phyloP scores from a whole-genome alignment of 2,888 invertebrate species.

The Archips xylosteana region DNA sequence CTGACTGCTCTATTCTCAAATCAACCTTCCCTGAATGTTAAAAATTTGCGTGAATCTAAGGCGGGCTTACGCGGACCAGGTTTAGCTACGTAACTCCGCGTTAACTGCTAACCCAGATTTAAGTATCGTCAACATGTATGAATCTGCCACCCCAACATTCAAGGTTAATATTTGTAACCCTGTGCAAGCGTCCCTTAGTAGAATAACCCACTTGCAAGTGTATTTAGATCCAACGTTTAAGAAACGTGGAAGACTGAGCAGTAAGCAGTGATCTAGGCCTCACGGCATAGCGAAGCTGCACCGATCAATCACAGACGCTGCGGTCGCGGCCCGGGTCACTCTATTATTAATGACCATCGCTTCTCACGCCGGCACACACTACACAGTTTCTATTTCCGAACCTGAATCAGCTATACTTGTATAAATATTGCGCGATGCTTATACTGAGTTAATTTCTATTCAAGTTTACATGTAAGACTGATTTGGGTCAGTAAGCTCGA shows the following conservation, averaged over 20 bases:
- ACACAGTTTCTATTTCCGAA: conserved; percentile 27
- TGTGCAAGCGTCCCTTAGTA: too few relatives aligned
- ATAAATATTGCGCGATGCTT: background rate
- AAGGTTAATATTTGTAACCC: too few relatives aligned
- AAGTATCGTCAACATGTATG: too few relatives aligned
- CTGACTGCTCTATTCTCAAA: too few relatives aligned
- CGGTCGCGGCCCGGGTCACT: conserved; percentile 46
- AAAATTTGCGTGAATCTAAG: too few relatives aligned
- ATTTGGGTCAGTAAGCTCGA: too few relatives aligned
- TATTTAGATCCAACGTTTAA: conserved; percentile 2
- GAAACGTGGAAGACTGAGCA: conserved; percentile 11
- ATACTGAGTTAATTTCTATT: background rate
- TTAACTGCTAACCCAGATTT: too few relatives aligned
- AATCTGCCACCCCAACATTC: too few relatives aligned
- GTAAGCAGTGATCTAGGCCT: conserved; percentile 26
- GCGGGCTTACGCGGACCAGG: too few relatives aligned
- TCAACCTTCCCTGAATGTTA: too few relatives aligned
- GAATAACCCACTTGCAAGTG: background rate
- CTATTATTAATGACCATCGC: conserved; percentile 49
- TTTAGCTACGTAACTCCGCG: too few relatives aligned
- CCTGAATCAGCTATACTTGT: background rate
- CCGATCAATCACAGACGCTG: conserved; percentile 59
- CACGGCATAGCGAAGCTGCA: conserved; percentile 42
- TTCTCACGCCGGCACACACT: conserved; percentile 44
- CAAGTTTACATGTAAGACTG: background rate